A percentile compares a stretch with the other conserved stretches of the same genome.
phyloP scores from a whole-genome alignment of 1,140 invertebrate species.

The Anthonomus grandis region DNA sequence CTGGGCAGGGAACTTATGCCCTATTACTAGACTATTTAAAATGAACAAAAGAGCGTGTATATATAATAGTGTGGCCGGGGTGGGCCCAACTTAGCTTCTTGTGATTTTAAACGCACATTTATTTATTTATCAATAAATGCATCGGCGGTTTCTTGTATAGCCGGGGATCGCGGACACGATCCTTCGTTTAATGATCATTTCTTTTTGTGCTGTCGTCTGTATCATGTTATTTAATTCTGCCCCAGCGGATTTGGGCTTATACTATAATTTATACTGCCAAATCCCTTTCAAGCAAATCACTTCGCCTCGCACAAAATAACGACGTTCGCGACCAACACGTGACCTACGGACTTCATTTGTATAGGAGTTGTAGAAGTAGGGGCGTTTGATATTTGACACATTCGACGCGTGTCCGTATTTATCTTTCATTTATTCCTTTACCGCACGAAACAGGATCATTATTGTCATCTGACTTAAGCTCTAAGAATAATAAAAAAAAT shows the following conservation, averaged over 20 bases:
- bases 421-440: constrained; percentile 35
- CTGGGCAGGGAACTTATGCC: too few species aligned
- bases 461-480: constrained; percentile 26
- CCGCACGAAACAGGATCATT: constrained; percentile 31
- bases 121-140: too few species aligned
- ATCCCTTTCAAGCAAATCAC: constrained; percentile 26
- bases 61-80: too few species aligned
- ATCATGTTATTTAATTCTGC: constrained; percentile 23
- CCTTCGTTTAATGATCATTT: constrained; percentile 21
- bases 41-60: too few species aligned
- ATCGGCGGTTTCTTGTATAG: too few species aligned
- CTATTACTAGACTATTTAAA: too few species aligned
- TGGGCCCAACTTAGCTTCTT: too few species aligned
- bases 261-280: constrained; percentile 23
- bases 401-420: constrained; percentile 34
- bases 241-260: constrained; percentile 9
- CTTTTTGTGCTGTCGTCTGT: constrained; percentile 10
- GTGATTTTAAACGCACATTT: too few species aligned
- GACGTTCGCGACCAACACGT: constrained; percentile 14
- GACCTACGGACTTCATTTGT: constrained; percentile 24
- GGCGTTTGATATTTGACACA: constrained; percentile 33
- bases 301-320: constrained; percentile 26
- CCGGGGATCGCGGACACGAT: too few species aligned
- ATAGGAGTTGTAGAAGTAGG: constrained; percentile 18
- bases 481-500: too few species aligned